Conservation (phyloP, 2,888 invertebrate genomes). For the Euproctis similis region DNA sequence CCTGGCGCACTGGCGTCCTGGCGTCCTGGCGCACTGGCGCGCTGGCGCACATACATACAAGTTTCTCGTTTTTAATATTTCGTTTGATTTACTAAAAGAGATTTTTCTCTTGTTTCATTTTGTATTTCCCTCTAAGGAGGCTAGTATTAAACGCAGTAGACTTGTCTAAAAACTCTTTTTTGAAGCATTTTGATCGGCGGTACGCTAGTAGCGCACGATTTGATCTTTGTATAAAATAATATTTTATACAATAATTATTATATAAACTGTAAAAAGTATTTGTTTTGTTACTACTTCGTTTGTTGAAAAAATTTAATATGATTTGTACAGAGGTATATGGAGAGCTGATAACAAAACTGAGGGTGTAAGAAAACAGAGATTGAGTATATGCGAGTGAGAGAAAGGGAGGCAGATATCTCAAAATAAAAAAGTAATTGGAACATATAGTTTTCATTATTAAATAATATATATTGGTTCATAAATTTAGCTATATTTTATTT, state of each 20-base stretch:
- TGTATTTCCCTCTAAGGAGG: slow-evolving; percentile 24
- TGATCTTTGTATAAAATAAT: slow-evolving; percentile 67
- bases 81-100: slow-evolving; percentile 15
- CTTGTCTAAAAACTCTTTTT: slow-evolving; percentile 47
- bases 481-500: slow-evolving; percentile 42
- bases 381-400: too few relatives aligned
- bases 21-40: too few relatives aligned
- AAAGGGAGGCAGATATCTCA: slow-evolving; percentile 10
- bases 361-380: too few relatives aligned
- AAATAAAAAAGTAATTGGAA: slow-evolving; percentile 12
- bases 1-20: too few relatives aligned
- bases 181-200: slow-evolving; percentile 57
- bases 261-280: slow-evolving; percentile 27
- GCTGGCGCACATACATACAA: too few relatives aligned
- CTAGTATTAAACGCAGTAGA: slow-evolving; percentile 35
- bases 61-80: too few relatives aligned
- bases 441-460: slow-evolving; percentile 22
- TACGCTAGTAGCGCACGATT: slow-evolving; percentile 38
- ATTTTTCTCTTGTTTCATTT: slow-evolving; percentile 24
- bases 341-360: too few relatives aligned
- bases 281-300: slow-evolving; percentile 16
- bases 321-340: too few relatives aligned
- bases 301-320: too few relatives aligned
- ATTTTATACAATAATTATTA: slow-evolving; percentile 69
- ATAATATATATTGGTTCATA: slow-evolving; percentile 28